These are phyloP conservation scores for Tapirus indicus DNA, from an alignment of 2,797 vertebrate species.

Conservation along the genomic window DNA sequence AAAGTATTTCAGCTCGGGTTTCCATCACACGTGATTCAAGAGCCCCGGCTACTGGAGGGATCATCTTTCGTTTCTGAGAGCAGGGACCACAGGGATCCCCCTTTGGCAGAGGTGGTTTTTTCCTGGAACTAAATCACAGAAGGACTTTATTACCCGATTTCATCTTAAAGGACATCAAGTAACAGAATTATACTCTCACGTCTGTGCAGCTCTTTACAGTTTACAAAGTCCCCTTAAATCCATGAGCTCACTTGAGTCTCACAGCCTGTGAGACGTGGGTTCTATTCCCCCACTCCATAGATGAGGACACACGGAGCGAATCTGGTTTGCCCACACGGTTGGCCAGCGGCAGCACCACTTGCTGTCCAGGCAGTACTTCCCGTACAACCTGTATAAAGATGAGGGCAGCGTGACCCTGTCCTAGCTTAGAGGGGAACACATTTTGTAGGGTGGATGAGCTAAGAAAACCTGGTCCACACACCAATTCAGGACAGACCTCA, in stretches of 20 bases:
- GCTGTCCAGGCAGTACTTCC: neutral
- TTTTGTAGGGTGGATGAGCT: neutral
- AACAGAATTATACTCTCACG: neutral
- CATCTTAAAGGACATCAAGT: neutral
- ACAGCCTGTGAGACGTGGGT: neutral
- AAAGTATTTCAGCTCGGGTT: neutral
- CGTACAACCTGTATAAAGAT: neutral
- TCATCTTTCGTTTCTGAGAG: slow-evolving; percentile 20
- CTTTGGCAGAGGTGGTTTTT: neutral
- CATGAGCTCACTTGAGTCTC: neutral
- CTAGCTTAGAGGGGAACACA: neutral
- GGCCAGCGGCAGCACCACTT: neutral
- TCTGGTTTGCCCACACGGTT: fast-evolving
- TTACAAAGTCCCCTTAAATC: neutral
- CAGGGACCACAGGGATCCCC: neutral
- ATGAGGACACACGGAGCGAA: neutral
- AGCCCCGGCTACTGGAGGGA: neutral
- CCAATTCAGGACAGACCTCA: neutral
- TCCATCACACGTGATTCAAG: neutral
- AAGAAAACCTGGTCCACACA: neutral
- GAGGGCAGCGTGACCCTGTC: neutral
- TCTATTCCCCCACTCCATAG: neutral
- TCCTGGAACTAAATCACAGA: neutral
- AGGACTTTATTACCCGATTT: slow-evolving; percentile 15
- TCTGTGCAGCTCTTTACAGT: neutral